Conservation (phyloP, 2,797 vertebrate species). For the Schizothorax lantsangensis region DNA sequence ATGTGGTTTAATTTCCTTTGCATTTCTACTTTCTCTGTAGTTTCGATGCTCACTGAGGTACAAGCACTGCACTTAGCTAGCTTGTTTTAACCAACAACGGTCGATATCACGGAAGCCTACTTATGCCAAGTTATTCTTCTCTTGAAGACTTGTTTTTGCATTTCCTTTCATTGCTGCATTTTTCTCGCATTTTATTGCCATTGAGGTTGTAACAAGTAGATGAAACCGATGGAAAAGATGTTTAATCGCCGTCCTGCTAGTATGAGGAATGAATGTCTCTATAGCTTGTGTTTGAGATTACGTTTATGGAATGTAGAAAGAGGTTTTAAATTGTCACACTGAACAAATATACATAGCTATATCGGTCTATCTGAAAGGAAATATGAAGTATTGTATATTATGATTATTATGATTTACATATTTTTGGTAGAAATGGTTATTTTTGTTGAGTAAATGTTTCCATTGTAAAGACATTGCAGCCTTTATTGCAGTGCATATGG, state of each 20-base stretch:
- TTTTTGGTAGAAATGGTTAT: constrained; percentile 82
- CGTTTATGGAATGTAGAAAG: constrained; percentile 58
- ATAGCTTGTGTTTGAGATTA: constrained; percentile 60
- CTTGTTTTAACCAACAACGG: constrained; percentile 31
- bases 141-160: constrained; percentile 71
- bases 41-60: constrained; percentile 52
- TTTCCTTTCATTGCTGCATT: constrained; percentile 60
- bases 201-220: constrained; percentile 35
- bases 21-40: constrained; percentile 48
- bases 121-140: constrained; percentile 63
- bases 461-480: constrained; percentile 60
- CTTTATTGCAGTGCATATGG: constrained; percentile 66
- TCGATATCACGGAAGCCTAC: constrained; percentile 59
- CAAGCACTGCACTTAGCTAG: constrained; percentile 55
- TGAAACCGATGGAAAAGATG: constrained; percentile 28
- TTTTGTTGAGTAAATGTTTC: constrained; percentile 80
- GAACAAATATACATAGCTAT: constrained; percentile 50
- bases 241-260: constrained; percentile 39
- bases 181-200: constrained; percentile 62
- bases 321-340: constrained; percentile 53
- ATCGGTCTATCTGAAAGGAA: constrained; percentile 61
- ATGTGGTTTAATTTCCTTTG: constrained; percentile 36
- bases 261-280: constrained; percentile 37
- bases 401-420: constrained; percentile 67
- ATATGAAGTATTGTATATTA: constrained; percentile 67